Evolutionary conservation across 2,113 vertebrate species (phyloP).

Genomic region (Oncorhynchus nerka): DNA sequence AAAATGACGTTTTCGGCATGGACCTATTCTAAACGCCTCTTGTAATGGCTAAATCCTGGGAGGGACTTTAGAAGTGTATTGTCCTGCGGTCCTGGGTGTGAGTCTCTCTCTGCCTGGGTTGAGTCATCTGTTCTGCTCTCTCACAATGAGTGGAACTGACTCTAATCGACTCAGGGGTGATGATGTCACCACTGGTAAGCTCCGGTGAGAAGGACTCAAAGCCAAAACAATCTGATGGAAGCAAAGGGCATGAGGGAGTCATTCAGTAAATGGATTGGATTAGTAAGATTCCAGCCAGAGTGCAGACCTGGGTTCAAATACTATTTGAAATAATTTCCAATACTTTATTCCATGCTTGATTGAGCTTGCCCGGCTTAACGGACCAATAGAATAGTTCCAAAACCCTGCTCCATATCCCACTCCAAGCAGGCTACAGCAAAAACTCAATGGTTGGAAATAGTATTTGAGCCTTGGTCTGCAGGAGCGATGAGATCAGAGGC

Average conservation of each 20-base stretch:
- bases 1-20: not conserved
- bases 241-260: not conserved
- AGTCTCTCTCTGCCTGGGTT: not conserved
- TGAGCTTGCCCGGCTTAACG: too few relatives aligned
- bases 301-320: too few relatives aligned
- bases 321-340: too few relatives aligned
- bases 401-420: too few relatives aligned
- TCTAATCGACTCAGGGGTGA: slow-evolving; percentile 2
- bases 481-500: not conserved
- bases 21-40: not conserved
- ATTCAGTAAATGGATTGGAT: not conserved
- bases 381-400: too few relatives aligned
- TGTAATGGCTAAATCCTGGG: not conserved
- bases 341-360: too few relatives aligned
- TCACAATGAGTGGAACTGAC: slow-evolving; percentile 19
- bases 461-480: not conserved
- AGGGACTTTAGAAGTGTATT: not conserved
- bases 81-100: not conserved
- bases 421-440: too few relatives aligned
- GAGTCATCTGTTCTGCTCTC: not conserved
- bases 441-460: too few relatives aligned
- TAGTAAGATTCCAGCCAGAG: not conserved
- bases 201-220: not conserved
- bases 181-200: not conserved
- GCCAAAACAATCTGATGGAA: not conserved